phyloP scores from a whole-genome alignment of 2,797 vertebrate species.

The Varecia variegata region DNA sequence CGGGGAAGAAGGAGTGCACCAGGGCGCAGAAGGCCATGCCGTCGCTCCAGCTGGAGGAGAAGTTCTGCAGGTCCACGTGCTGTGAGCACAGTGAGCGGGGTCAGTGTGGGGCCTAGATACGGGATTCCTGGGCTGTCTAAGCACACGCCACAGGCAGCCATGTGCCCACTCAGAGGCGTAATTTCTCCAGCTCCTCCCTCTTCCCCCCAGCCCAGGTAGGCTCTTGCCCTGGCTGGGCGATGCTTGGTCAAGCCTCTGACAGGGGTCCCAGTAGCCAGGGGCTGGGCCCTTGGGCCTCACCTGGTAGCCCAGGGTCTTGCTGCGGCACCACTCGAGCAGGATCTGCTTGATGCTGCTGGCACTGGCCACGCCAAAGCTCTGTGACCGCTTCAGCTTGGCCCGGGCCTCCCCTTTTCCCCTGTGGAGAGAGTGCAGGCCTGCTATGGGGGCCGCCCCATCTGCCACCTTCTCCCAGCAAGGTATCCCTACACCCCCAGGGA shows the following conservation, averaged over 20 bases:
- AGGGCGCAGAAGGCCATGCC: slow-evolving; percentile 98
- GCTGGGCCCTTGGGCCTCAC: slow-evolving; percentile 76
- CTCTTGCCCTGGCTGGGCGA: not conserved
- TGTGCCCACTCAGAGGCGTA: not conserved
- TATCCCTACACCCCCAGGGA: not conserved
- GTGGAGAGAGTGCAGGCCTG: slow-evolving; percentile 59
- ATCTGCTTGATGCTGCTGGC: slow-evolving; percentile 96
- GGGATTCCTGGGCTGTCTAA: not conserved
- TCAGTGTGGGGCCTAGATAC: not conserved
- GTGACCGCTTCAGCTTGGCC: slow-evolving; percentile 93
- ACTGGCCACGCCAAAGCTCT: slow-evolving; percentile 93
- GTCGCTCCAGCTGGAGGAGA: slow-evolving; percentile 96
- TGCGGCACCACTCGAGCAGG: slow-evolving; percentile 96
- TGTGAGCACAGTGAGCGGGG: slow-evolving; percentile 58
- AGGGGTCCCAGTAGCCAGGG: rapidly evolving
- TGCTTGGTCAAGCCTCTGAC: not conserved
- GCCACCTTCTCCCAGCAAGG: not conserved
- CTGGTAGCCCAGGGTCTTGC: slow-evolving; percentile 96
- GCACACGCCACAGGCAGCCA: not conserved
- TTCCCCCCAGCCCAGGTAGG: not conserved
- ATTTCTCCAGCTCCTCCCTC: not conserved
- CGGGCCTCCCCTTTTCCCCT: slow-evolving; percentile 87
- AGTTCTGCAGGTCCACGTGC: slow-evolving; percentile 97
- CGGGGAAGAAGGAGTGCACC: slow-evolving; percentile 96
- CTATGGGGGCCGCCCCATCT: not conserved